Percentiles rank a stretch among this genome's conserved stretches.
phyloP scores from a whole-genome alignment of 2,888 invertebrate species.

The Napeogenes inachia region DNA sequence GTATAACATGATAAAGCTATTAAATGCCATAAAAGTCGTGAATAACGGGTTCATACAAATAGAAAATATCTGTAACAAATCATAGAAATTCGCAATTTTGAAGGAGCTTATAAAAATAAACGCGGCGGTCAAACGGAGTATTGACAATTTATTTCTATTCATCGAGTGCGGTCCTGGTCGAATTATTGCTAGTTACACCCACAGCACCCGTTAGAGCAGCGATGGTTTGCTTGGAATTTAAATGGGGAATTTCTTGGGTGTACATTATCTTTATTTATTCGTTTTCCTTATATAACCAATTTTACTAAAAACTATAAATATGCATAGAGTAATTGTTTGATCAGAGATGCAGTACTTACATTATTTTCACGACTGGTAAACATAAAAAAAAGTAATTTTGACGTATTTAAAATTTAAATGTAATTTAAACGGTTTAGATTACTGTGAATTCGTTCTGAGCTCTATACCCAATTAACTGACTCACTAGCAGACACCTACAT shows the following conservation, averaged over 20 bases:
- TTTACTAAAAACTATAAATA: neutral
- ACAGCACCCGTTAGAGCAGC: neutral
- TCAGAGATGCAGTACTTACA: too few species aligned
- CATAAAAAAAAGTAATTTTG: too few species aligned
- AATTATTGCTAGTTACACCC: neutral
- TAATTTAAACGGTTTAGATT: too few species aligned
- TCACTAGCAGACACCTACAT: too few species aligned
- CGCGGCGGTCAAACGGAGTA: neutral
- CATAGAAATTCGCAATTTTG: conserved; percentile 10
- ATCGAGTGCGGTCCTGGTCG: neutral
- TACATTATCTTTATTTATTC: neutral
- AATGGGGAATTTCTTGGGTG: neutral
- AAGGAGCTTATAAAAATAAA: conserved; percentile 4
- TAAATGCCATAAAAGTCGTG: conserved; percentile 10
- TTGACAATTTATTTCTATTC: neutral
- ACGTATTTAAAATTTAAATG: too few species aligned
- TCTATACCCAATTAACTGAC: too few species aligned
- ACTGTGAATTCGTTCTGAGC: too few species aligned
- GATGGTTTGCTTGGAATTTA: neutral
- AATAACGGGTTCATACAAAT: conserved; percentile 11
- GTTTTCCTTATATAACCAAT: neutral
- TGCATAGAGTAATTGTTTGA: too few species aligned
- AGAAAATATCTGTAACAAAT: conserved; percentile 13
- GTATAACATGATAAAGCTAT: neutral
- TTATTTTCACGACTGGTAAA: too few species aligned